These are phyloP conservation scores for Saccostrea cuccullata DNA, from an alignment of 1,140 invertebrate genomes.

Conservation along the genomic window DNA sequence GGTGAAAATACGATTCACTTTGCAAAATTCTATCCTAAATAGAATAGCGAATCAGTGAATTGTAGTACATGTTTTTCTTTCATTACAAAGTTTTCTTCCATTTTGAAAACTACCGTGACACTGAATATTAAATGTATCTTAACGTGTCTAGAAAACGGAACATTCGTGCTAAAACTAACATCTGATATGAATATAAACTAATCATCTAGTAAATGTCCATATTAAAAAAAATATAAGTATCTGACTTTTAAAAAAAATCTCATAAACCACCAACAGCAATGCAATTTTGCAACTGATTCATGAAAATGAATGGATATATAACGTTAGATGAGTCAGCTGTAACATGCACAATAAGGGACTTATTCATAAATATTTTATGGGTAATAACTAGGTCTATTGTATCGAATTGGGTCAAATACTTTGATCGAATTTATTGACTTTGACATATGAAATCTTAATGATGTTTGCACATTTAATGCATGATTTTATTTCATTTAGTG, in stretches of 20 bases:
- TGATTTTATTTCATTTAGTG: background rate
- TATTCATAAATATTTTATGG: background rate
- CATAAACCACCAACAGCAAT: background rate
- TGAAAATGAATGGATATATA: conserved; percentile 7
- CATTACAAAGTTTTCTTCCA: too few relatives aligned
- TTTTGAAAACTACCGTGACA: too few relatives aligned
- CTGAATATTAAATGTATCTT: too few relatives aligned
- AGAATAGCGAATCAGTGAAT: too few relatives aligned
- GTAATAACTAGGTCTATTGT: conserved; percentile 14
- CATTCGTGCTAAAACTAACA: too few relatives aligned
- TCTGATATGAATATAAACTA: too few relatives aligned
- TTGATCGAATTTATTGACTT: background rate
- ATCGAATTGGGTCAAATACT: background rate
- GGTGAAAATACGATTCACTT: too few relatives aligned
- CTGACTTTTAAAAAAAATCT: background rate
- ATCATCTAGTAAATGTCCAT: too few relatives aligned
- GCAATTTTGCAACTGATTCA: background rate
- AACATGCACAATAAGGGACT: background rate
- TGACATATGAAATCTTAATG: background rate
- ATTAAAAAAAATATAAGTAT: background rate
- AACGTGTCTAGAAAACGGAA: too few relatives aligned
- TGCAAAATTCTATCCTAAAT: too few relatives aligned
- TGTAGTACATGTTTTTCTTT: too few relatives aligned
- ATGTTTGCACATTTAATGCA: background rate
- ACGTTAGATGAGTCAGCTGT: conserved; percentile 6